Conservation (phyloP, 1,140 invertebrate genomes). For the Caenorhabditis inopinata region DNA sequence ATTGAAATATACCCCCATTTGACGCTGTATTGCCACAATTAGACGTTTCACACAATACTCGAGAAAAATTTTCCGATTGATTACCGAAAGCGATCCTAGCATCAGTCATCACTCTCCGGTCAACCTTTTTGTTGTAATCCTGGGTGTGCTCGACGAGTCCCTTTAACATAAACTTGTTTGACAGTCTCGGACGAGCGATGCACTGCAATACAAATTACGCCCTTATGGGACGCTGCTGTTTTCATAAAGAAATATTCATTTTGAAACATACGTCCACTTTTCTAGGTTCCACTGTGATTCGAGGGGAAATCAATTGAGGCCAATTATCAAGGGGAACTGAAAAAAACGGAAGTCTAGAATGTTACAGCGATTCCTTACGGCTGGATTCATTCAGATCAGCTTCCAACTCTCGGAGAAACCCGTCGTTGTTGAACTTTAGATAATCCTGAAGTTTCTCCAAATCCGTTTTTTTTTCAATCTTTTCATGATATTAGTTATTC, state of each 20-base stretch:
- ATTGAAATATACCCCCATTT: no score
- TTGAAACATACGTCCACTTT: no score
- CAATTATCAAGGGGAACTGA: background rate
- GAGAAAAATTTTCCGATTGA: no score
- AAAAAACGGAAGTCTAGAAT: no score
- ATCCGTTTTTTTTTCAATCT: no score
- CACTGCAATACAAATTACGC: background rate
- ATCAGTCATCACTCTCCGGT: background rate
- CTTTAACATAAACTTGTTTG: conserved; percentile 4
- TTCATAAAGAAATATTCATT: no score
- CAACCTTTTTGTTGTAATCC: background rate
- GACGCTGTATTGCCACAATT: no score
- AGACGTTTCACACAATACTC: no score
- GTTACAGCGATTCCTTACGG: background rate
- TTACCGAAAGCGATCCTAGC: background rate
- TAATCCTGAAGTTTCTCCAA: background rate
- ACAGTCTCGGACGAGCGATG: background rate
- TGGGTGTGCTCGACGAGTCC: background rate
- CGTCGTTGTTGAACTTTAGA: background rate
- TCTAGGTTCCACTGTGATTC: no score
- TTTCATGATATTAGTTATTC: no score
- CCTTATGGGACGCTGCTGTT: background rate
- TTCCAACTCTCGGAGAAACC: background rate
- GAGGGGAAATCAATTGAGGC: no score
- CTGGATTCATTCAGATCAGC: background rate